Conservation (phyloP, 2,888 invertebrate species). For the Scaptomyza parva region DNA sequence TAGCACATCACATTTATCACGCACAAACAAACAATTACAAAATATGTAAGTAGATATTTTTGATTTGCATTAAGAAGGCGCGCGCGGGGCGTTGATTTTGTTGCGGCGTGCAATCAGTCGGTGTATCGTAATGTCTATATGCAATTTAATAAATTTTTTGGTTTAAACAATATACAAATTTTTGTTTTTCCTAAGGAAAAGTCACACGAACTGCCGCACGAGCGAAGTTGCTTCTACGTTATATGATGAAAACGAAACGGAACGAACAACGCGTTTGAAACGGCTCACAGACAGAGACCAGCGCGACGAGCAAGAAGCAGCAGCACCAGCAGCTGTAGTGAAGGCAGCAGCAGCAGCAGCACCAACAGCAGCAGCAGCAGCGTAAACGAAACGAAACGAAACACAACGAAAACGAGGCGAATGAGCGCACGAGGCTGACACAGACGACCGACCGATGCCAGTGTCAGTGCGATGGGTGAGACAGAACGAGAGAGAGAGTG, state of each 20-base stretch:
- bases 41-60: constrained; percentile 11
- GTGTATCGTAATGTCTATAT: constrained; percentile 14
- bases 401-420: constrained; percentile 51
- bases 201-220: constrained; percentile 69
- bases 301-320: constrained; percentile 38
- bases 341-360: constrained; percentile 39
- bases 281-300: constrained; percentile 51
- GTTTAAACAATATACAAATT: constrained; percentile 42
- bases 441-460: constrained; percentile 29
- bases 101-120: background rate
- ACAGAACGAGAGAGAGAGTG: constrained; percentile 14
- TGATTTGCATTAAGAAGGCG: constrained; percentile 21
- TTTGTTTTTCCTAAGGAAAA: constrained; percentile 53
- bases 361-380: constrained; percentile 36
- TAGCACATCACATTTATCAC: constrained; percentile 36
- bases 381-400: constrained; percentile 64
- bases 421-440: constrained; percentile 44
- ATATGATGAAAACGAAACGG: constrained; percentile 78
- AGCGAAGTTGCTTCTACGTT: constrained; percentile 76
- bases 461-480: background rate
- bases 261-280: constrained; percentile 52
- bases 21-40: constrained; percentile 51
- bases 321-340: constrained; percentile 37
- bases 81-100: constrained; percentile 13
- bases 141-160: constrained; percentile 31